Evolutionary conservation across 1,140 invertebrate genomes (phyloP).

Genomic region (Ericerus pela): DNA sequence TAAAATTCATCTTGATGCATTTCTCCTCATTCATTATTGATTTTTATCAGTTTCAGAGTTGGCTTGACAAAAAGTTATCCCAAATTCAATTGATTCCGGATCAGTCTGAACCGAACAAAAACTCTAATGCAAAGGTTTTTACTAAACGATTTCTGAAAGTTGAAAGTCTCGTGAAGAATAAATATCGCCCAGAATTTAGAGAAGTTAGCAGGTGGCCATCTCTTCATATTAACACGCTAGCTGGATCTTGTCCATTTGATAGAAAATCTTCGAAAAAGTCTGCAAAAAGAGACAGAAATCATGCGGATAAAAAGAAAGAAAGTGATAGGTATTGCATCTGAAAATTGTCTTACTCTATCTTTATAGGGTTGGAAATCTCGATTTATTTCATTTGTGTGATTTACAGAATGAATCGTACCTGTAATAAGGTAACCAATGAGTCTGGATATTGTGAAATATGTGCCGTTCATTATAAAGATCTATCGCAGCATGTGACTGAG

Average conservation of each 20-base stretch:
- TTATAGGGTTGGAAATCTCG: not conserved
- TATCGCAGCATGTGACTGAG: constrained; percentile 19
- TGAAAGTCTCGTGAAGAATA: constrained; percentile 14
- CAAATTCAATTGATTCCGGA: not conserved
- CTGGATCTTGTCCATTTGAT: constrained; percentile 14
- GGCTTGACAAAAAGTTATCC: constrained; percentile 18
- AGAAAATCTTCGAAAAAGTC: not conserved
- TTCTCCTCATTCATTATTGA: no score
- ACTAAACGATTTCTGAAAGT: constrained; percentile 19
- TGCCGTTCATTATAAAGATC: constrained; percentile 18
- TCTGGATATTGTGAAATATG: constrained; percentile 21
- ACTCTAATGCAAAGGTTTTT: constrained; percentile 15
- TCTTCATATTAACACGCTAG: constrained; percentile 13
- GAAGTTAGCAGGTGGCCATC: constrained; percentile 18
- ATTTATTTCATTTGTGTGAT: not conserved
- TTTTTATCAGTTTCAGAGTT: constrained; percentile 15
- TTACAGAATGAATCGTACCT: constrained; percentile 1
- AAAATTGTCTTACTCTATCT: not conserved
- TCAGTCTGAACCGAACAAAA: not conserved
- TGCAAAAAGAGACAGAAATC: not conserved
- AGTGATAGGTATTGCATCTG: not conserved
- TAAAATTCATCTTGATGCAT: no score
- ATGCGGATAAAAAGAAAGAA: not conserved
- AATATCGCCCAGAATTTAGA: constrained; percentile 20
- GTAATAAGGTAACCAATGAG: not conserved